Evolutionary conservation across 2,888 invertebrate species (phyloP).

Genomic region (Lasioglossum vierecki): DNA sequence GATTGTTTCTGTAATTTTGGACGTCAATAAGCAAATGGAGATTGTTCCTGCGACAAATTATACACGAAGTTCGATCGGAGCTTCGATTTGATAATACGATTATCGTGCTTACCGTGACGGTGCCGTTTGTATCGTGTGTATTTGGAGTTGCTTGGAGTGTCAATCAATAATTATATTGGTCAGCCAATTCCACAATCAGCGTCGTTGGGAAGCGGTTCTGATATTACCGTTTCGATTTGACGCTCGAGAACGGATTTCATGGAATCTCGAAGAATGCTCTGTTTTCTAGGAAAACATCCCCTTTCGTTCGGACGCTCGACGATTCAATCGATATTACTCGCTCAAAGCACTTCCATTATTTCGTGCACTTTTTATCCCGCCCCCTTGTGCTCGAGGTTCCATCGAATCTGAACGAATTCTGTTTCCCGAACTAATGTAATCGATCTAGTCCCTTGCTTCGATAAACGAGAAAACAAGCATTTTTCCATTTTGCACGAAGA

Average conservation of each 20-base stretch:
- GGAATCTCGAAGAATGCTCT: constrained; percentile 1
- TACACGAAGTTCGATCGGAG: neutral
- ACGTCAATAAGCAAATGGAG: neutral
- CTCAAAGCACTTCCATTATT: neutral
- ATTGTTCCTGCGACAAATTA: neutral
- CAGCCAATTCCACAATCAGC: constrained; percentile 5
- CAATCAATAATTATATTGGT: constrained; percentile 16
- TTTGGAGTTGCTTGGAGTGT: neutral
- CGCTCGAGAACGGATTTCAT: neutral
- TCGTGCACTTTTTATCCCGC: neutral
- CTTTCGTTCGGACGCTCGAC: neutral
- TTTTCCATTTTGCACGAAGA: no score
- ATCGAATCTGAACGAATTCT: neutral
- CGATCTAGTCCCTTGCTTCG: neutral
- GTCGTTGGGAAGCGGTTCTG: neutral
- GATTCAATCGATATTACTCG: neutral
- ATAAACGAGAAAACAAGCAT: neutral
- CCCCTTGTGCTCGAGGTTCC: neutral
- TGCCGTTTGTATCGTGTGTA: neutral
- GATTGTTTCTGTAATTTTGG: neutral
- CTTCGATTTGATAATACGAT: neutral
- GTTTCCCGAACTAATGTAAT: neutral
- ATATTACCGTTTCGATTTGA: neutral
- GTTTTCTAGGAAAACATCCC: neutral
- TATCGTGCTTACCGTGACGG: neutral